phyloP scores from a whole-genome alignment of 2,888 invertebrate species.

The Tachina fera region DNA sequence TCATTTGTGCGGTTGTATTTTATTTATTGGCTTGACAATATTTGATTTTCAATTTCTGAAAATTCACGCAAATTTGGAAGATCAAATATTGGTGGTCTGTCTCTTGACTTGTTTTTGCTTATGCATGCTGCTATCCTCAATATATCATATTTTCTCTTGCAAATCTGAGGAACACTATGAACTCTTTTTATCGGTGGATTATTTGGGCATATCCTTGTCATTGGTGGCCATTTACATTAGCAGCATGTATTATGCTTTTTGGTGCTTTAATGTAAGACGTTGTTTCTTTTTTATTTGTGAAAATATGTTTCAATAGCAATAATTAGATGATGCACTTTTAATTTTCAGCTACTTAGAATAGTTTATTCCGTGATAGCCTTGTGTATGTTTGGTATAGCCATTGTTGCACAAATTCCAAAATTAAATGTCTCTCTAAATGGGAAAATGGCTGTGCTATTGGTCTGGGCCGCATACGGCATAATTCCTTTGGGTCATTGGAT shows the following conservation, averaged over 20 bases:
- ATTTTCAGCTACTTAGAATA: conserved; percentile 88
- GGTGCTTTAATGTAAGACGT: conserved; percentile 92
- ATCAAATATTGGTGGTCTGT: conserved; percentile 92
- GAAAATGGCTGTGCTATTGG: conserved; percentile 91
- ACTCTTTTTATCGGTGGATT: conserved; percentile 93
- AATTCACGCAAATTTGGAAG: conserved; percentile 90
- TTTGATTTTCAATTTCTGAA: conserved; percentile 92
- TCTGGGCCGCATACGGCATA: conserved; percentile 95
- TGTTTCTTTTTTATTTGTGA: conserved; percentile 18
- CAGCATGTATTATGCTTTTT: conserved; percentile 98
- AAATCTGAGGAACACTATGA: conserved; percentile 93
- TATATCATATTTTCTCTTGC: conserved; percentile 97
- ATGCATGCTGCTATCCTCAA: conserved; percentile 95
- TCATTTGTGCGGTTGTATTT: conserved; percentile 93
- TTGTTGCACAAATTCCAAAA: conserved; percentile 90
- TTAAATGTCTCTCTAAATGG: conserved; percentile 88
- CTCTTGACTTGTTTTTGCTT: conserved; percentile 95
- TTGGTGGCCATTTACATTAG: conserved; percentile 97
- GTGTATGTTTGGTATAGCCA: conserved; percentile 90
- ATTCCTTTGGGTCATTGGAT: conserved; percentile 97
- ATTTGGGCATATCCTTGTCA: conserved; percentile 96
- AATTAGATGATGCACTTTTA: conserved; percentile 10
- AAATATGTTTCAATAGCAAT: neutral
- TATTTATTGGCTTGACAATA: conserved; percentile 92
- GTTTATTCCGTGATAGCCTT: conserved; percentile 93